Percentiles rank a stretch among this genome's conserved stretches.
Evolutionary conservation across 2,888 invertebrate genomes (phyloP).

Genomic region (Andrena bicolor): DNA sequence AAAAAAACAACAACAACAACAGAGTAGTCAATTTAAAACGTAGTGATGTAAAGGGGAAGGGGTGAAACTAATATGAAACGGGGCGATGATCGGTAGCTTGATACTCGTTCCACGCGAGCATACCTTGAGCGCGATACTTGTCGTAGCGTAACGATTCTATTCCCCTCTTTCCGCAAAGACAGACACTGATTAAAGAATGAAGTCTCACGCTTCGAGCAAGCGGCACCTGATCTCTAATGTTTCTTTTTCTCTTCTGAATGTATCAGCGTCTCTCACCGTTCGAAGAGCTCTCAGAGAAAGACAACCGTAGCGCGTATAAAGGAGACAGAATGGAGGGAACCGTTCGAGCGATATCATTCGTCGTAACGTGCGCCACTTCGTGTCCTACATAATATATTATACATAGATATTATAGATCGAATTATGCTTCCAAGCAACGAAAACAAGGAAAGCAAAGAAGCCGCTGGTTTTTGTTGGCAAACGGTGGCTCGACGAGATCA

Average conservation of each 20-base stretch:
- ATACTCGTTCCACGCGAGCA: slow-evolving; percentile 11
- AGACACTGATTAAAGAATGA: slow-evolving; percentile 20
- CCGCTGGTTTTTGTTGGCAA: slow-evolving; percentile 39
- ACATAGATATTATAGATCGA: slow-evolving; percentile 27
- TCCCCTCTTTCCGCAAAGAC: background rate
- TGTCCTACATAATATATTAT: slow-evolving; percentile 31
- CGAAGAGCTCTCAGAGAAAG: slow-evolving; percentile 40
- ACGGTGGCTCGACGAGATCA: slow-evolving; percentile 42
- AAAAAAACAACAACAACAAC: slow-evolving; percentile 42
- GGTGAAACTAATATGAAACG: background rate
- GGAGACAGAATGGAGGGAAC: slow-evolving; percentile 10
- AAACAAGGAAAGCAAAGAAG: slow-evolving; percentile 29
- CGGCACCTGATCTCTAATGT: slow-evolving; percentile 62
- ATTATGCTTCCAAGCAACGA: slow-evolving; percentile 76
- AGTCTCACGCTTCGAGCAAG: slow-evolving; percentile 38
- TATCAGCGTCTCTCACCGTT: slow-evolving; percentile 30
- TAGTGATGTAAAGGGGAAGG: slow-evolving; percentile 65
- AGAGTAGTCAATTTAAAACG: slow-evolving; percentile 78
- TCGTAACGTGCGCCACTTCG: slow-evolving; percentile 35
- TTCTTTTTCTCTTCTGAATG: slow-evolving; percentile 37
- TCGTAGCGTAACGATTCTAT: slow-evolving; percentile 24
- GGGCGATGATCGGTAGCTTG: slow-evolving; percentile 12
- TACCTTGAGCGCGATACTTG: slow-evolving; percentile 20
- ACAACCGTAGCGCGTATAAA: slow-evolving; percentile 14
- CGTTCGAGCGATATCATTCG: slow-evolving; percentile 47